Conservation (phyloP, 2,113 vertebrate genomes). For the Vireo altiloquus region DNA sequence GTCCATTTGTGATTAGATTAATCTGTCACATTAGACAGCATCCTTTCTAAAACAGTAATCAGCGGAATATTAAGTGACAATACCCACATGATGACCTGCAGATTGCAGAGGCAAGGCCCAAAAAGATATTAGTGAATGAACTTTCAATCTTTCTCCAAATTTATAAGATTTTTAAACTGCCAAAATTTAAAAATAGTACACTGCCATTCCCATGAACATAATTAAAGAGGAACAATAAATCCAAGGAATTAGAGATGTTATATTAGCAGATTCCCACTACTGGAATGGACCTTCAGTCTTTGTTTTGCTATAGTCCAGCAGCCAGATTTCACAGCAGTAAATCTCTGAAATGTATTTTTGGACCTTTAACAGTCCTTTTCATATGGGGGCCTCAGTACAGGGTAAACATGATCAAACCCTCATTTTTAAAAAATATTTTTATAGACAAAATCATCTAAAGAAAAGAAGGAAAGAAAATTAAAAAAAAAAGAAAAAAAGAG, state of each 20-base stretch:
- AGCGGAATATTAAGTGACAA: not conserved
- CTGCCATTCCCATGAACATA: not conserved
- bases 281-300: not conserved
- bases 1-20: slow-evolving; percentile 4
- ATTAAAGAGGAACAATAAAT: not conserved
- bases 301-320: not conserved
- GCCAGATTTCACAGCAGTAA: not conserved
- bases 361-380: not conserved
- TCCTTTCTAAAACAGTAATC: not conserved
- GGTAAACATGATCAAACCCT: not conserved
- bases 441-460: not conserved
- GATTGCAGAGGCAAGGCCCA: not conserved
- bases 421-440: not conserved
- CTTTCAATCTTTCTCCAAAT: not conserved
- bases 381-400: not conserved
- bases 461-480: not conserved
- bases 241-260: not conserved
- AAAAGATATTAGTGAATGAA: not conserved
- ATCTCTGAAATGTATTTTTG: not conserved
- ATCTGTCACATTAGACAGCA: not conserved
- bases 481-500: not conserved
- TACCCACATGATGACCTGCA: not conserved
- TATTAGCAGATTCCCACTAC: not conserved
- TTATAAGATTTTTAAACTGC: not conserved
- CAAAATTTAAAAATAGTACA: not conserved